phyloP scores from a whole-genome alignment of 2,113 vertebrate species.

The Poicephalus meyeri region DNA sequence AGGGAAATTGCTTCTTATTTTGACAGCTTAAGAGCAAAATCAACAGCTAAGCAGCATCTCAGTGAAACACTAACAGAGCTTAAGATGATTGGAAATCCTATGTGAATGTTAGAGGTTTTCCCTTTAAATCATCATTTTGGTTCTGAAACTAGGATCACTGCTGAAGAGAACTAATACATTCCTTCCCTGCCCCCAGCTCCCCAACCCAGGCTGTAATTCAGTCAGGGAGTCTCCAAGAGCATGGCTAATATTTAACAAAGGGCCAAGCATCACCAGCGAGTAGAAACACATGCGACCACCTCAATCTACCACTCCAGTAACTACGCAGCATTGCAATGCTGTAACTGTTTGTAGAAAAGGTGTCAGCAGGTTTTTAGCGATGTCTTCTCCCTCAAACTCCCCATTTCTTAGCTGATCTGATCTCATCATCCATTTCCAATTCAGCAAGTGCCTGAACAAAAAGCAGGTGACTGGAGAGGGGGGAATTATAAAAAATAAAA shows the following conservation, averaged over 20 bases:
- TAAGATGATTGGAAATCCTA: not conserved
- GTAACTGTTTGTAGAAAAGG: not conserved
- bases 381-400: not conserved
- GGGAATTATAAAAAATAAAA: not conserved
- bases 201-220: not conserved
- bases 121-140: not conserved
- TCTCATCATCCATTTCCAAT: not conserved
- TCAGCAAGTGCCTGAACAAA: not conserved
- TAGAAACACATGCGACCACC: not conserved
- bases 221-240: not conserved
- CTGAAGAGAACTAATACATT: not conserved
- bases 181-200: not conserved
- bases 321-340: not conserved
- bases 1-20: not conserved
- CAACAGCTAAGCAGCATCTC: not conserved
- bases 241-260: constrained; percentile 64
- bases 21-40: not conserved
- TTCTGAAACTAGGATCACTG: not conserved
- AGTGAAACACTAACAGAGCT: not conserved
- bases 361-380: not conserved
- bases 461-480: not conserved
- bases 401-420: not conserved
- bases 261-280: constrained; percentile 14
- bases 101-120: not conserved
- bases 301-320: not conserved